These are phyloP conservation scores for Ptyas mucosa DNA, from an alignment of 2,113 vertebrate genomes.

Conservation along the genomic window DNA sequence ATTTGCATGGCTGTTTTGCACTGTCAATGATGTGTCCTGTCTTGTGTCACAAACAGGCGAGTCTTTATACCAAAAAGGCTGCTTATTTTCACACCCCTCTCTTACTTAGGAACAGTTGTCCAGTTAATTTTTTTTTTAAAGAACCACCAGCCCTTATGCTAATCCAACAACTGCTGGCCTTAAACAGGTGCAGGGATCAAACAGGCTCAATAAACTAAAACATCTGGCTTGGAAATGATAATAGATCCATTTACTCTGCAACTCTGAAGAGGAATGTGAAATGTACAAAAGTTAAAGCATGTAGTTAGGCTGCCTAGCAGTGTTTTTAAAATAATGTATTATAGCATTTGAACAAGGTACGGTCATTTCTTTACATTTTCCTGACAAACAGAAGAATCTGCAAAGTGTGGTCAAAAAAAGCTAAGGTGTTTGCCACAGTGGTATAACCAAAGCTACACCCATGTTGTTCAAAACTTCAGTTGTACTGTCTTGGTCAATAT, in stretches of 20 bases:
- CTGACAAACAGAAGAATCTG: neutral
- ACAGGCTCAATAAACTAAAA: constrained; percentile 78
- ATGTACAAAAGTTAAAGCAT: constrained; percentile 72
- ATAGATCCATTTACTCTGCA: constrained; percentile 73
- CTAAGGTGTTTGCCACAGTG: neutral
- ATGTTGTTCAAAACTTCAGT: neutral
- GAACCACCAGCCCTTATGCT: constrained; percentile 71
- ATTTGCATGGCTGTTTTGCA: constrained; percentile 52
- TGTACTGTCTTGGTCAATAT: neutral
- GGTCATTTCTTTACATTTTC: neutral
- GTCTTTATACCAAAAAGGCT: constrained; percentile 76
- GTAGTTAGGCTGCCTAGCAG: constrained; percentile 61
- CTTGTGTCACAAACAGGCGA: constrained; percentile 78
- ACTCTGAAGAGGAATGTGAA: constrained; percentile 66
- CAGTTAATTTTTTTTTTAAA: constrained; percentile 61
- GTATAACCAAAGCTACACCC: neutral
- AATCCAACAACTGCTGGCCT: constrained; percentile 81
- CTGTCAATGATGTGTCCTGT: constrained; percentile 67
- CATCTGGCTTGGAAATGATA: constrained; percentile 81
- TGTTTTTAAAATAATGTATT: constrained; percentile 6
- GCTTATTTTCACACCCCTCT: constrained; percentile 81
- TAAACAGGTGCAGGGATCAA: constrained; percentile 84
- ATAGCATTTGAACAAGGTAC: neutral
- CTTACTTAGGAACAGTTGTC: constrained; percentile 79
- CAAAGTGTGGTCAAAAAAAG: neutral